Base-by-base conservation (phyloP, 2,888 invertebrate species). In the Aspidiotus rigidus region DNA sequence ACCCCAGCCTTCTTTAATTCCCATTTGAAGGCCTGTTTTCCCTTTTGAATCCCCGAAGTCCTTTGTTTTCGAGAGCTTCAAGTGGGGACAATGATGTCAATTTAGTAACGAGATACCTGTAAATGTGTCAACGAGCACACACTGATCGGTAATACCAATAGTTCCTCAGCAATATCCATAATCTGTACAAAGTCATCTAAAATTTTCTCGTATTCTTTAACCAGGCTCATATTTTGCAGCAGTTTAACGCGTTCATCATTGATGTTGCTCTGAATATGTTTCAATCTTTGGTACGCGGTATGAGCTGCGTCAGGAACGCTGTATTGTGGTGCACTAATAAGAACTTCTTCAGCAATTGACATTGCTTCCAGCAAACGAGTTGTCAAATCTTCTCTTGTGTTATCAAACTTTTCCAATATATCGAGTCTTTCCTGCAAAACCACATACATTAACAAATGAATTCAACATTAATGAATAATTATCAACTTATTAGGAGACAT, bases 181-280 rank as follows among this genome's bases (percentile, higher is more conserved):
- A 93, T 91, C 76, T 92, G 89, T 10, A 86, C 85, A 74, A 93
- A 91, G 77, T 93, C 93, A 76, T 88, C 87, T 10, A 93, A 79
- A 0, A 91, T 92, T 78, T 92, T 89, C 75, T 90, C 90, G 76
- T 93, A 93, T 76, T 93, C 93, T 75, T 91, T 90, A 1, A 88
- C 87, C 64, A 93, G 78, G 0, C 88, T 84, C 40, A 88, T 81
- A 17, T 89, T 77, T 76, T 91, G 90, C 7, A 90, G 78, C 0
- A 90, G 81, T 64, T 88, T 85, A 72, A 91, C 90, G 71, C 89
- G 82, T 79, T 92, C 89, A 7, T 83, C 80, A 42, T 82, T 81
- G 9, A 92, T 84, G 17, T 82, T 81, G 73, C 86, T 85, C 73
- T 89, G 89, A 8, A 89, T 62, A 42, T 54, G 57, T 49, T 62